Evolutionary conservation across 2,113 vertebrate species (phyloP), one percentile per base, ranked within the genome.

Genomic region (Cacatua alba): DNA sequence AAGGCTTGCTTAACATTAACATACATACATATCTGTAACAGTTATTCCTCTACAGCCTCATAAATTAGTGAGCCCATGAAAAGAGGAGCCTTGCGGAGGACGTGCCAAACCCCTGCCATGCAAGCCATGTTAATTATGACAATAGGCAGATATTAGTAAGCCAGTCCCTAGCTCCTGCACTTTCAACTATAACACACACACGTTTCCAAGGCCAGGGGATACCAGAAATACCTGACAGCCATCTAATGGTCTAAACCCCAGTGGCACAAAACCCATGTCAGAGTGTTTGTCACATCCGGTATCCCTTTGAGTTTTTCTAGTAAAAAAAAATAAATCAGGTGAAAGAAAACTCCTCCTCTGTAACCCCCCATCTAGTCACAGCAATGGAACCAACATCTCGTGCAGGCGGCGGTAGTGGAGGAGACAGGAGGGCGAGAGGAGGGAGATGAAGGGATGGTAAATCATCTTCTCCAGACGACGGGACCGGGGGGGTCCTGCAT

Each of bases 31-130:
- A 88, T 63, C 63, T 95, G 60, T 37, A 89, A 79, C 60, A 85
- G 62, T 46, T 90, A 69, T 33, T 92, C 72, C 80, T 97, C 94
- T 92, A 94, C 43, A 88, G 88, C 65, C 62, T 88, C 87, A 77
- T 88, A 96, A 94, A 94, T 85, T 78, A 96, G 62, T 3, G 11
- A 93, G 93, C n/a, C 62, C 68, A 80, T 2, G 88, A 90, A 92
- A 92, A 51, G 37, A 94, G 64, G 49, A 94, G 70, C 79, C 72
- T 88, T 15, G 2, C 60, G 60, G 68, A 78, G 44, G 70, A 67
- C 57, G 39, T 64, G 62, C 82, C 82, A 80, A 86, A 94, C 72
- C 55, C 89, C 81, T 88, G 74, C 91, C 7, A 11, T 39, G 86
- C 90, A 96, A 91, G 67, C 83, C 37, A 64, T 20, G 35, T 80